phyloP scores from a whole-genome alignment of 1,140 invertebrate species.

The Drosophila oshimai region DNA sequence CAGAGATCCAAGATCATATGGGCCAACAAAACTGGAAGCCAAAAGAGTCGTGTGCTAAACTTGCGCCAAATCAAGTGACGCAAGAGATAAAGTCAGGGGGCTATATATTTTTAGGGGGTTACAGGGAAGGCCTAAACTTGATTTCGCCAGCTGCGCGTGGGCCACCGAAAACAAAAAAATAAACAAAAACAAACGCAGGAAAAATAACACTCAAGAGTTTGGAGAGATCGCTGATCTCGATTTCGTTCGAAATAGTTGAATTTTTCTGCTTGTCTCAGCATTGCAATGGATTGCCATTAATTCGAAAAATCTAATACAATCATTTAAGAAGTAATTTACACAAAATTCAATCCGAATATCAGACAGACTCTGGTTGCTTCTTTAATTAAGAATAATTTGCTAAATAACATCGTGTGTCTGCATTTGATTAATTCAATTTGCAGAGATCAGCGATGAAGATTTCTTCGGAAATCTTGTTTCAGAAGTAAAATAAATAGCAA shows the following conservation, averaged over 20 bases:
- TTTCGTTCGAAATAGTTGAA: conserved; percentile 24
- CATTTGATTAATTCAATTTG: conserved; percentile 20
- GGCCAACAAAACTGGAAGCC: neutral
- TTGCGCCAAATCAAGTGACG: conserved; percentile 43
- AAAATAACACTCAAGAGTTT: conserved; percentile 1
- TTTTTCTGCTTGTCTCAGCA: conserved; percentile 3
- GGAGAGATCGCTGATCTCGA: conserved; percentile 27
- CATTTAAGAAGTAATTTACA: neutral
- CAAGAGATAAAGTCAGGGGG: conserved; percentile 11
- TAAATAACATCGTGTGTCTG: conserved; percentile 1
- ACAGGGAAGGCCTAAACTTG: conserved; percentile 33
- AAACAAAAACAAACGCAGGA: conserved; percentile 12
- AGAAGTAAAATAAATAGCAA: neutral
- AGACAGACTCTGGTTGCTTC: neutral
- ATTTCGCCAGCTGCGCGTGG: conserved; percentile 60
- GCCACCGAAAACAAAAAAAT: conserved; percentile 16
- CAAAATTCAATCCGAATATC: conserved; percentile 1
- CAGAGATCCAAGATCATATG: conserved; percentile 45
- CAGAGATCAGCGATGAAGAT: neutral
- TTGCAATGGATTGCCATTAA: conserved; percentile 47
- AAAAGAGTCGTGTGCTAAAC: conserved; percentile 41
- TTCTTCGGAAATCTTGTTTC: neutral
- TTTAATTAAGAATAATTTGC: conserved; percentile 50
- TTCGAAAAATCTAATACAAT: conserved; percentile 24
- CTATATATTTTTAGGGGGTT: neutral